phyloP scores from a whole-genome alignment of 2,888 invertebrate species.

The Heliothis peltigera region DNA sequence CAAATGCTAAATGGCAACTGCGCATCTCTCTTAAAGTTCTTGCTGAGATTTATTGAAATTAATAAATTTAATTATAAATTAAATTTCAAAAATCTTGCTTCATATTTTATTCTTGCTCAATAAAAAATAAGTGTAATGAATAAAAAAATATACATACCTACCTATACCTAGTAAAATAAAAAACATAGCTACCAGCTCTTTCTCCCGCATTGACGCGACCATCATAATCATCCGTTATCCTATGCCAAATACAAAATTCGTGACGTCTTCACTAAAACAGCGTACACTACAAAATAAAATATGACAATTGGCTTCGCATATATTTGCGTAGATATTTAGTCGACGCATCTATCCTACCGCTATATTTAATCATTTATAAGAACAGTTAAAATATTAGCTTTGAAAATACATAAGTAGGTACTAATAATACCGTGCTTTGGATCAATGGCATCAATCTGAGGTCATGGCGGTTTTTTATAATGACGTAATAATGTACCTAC shows the following conservation, averaged over 20 bases:
- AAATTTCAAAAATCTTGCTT: too few species aligned
- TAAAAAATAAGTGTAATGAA: too few species aligned
- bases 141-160: too few species aligned
- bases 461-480: slow-evolving; percentile 29
- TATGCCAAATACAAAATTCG: slow-evolving; percentile 26
- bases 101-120: too few species aligned
- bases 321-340: slow-evolving; percentile 61
- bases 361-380: slow-evolving; percentile 48
- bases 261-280: slow-evolving; percentile 34
- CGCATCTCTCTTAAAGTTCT: slow-evolving; percentile 4
- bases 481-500: slow-evolving; percentile 12
- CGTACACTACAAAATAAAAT: slow-evolving; percentile 39
- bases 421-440: slow-evolving; percentile 41
- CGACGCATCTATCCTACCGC: slow-evolving; percentile 49
- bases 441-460: slow-evolving; percentile 44
- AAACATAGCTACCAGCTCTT: slow-evolving; percentile 5
- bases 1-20: slow-evolving; percentile 5
- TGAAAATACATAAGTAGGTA: slow-evolving; percentile 32
- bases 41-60: not conserved
- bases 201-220: slow-evolving; percentile 12
- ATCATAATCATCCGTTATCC: slow-evolving; percentile 20
- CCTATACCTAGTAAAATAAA: too few species aligned
- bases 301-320: slow-evolving; percentile 61
- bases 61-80: not conserved
- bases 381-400: slow-evolving; percentile 48